Evolutionary conservation across 2,888 invertebrate species (phyloP).

Genomic region (Amblyjoppa fuscipennis): DNA sequence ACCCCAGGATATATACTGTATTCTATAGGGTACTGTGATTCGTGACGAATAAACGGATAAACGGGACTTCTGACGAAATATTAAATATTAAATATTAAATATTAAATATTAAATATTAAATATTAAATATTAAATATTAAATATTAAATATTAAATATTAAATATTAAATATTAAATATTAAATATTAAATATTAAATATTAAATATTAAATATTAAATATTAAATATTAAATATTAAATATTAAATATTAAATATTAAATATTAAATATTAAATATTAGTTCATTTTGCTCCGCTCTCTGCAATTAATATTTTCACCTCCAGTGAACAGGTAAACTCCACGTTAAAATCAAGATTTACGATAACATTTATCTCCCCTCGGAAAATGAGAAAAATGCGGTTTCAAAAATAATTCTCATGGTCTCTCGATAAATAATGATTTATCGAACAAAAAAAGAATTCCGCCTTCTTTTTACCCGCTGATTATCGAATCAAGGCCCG

Average conservation of each 20-base stretch:
- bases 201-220: too few species aligned
- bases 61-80: neutral
- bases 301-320: neutral
- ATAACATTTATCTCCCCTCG: neutral
- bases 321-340: neutral
- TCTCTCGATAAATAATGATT: conserved; percentile 12
- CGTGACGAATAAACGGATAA: conserved; percentile 8
- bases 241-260: too few species aligned
- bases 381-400: neutral
- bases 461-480: neutral
- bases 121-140: too few species aligned
- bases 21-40: neutral
- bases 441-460: conserved; percentile 1
- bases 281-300: too few species aligned
- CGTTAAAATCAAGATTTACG: neutral
- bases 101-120: too few species aligned
- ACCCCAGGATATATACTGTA: conserved; percentile 14
- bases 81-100: too few species aligned
- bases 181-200: too few species aligned
- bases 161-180: too few species aligned
- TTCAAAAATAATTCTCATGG: neutral
- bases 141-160: too few species aligned
- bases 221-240: too few species aligned
- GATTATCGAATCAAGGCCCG: conserved; percentile 20
- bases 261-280: too few species aligned